These are phyloP conservation scores for Epinephelus moara DNA, from an alignment of 2,113 vertebrate species.

Conservation along the genomic window DNA sequence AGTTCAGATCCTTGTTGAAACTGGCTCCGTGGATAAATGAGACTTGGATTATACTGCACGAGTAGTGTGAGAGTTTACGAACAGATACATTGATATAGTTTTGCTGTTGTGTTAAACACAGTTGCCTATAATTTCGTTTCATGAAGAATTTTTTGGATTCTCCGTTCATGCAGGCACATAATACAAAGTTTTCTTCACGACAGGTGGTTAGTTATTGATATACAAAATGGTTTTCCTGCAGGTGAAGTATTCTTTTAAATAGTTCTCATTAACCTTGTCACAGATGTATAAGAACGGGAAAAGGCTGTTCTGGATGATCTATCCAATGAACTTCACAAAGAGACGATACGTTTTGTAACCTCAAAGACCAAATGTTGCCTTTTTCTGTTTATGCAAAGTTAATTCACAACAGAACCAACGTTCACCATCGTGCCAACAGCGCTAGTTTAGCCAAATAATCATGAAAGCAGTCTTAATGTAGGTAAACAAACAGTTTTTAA, in stretches of 20 bases:
- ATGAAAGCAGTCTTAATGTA: slow-evolving; percentile 69
- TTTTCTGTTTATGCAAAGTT: slow-evolving; percentile 37
- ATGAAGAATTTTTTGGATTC: too few species aligned
- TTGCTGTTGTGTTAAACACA: too few species aligned
- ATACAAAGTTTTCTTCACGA: too few species aligned
- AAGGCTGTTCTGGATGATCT: slow-evolving; percentile 28
- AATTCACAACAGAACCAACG: slow-evolving; percentile 37
- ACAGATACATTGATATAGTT: too few species aligned
- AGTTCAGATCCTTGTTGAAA: too few species aligned
- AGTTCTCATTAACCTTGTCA: not conserved
- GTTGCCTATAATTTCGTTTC: too few species aligned
- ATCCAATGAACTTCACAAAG: slow-evolving; percentile 25
- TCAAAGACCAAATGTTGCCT: slow-evolving; percentile 73
- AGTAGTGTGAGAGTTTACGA: too few species aligned
- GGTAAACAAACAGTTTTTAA: not conserved
- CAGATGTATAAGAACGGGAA: slow-evolving; percentile 38
- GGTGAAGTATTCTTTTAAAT: not conserved
- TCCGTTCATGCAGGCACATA: too few species aligned
- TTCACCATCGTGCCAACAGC: slow-evolving; percentile 35
- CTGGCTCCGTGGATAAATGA: too few species aligned
- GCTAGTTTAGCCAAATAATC: slow-evolving; percentile 34
- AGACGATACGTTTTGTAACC: slow-evolving; percentile 17
- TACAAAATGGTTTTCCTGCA: too few species aligned
- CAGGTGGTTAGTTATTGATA: too few species aligned
- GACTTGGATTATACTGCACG: too few species aligned